phyloP scores from a whole-genome alignment of 2,113 vertebrate species.

The Erinaceus europaeus region DNA sequence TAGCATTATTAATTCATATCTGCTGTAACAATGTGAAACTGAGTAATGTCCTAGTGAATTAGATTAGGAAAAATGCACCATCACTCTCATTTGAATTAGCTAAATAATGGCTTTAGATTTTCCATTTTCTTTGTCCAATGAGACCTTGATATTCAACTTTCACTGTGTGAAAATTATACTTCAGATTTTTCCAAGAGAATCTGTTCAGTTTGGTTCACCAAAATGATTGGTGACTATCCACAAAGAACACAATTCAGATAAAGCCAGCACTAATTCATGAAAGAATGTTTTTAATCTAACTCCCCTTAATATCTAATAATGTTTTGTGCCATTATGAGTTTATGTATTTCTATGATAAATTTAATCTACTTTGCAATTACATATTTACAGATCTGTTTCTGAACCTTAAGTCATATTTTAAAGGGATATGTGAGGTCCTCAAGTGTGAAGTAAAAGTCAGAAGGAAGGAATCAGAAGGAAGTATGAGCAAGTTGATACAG shows the following conservation, averaged over 20 bases:
- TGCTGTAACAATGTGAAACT: neutral
- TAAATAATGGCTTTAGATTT: conserved; percentile 36
- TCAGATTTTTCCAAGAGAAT: conserved; percentile 38
- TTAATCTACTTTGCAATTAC: neutral
- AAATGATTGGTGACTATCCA: conserved; percentile 44
- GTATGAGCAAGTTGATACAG: neutral
- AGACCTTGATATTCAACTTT: conserved; percentile 40
- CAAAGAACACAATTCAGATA: conserved; percentile 41
- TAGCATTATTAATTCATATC: neutral
- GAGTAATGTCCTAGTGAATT: neutral
- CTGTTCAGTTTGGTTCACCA: conserved; percentile 42
- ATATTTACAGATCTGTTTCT: neutral
- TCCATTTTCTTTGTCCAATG: conserved; percentile 25
- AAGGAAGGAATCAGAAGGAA: neutral
- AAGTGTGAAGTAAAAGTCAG: neutral
- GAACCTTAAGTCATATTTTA: neutral
- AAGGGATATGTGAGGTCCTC: neutral
- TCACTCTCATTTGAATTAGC: conserved; percentile 25
- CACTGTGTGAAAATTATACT: conserved; percentile 25
- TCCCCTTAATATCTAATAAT: neutral
- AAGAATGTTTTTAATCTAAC: neutral
- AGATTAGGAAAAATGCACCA: neutral
- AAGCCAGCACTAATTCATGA: neutral
- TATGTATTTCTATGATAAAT: neutral
- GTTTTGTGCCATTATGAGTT: neutral